Conservation (phyloP, 2,797 vertebrate genomes). For the Gymnocypris eckloni region DNA sequence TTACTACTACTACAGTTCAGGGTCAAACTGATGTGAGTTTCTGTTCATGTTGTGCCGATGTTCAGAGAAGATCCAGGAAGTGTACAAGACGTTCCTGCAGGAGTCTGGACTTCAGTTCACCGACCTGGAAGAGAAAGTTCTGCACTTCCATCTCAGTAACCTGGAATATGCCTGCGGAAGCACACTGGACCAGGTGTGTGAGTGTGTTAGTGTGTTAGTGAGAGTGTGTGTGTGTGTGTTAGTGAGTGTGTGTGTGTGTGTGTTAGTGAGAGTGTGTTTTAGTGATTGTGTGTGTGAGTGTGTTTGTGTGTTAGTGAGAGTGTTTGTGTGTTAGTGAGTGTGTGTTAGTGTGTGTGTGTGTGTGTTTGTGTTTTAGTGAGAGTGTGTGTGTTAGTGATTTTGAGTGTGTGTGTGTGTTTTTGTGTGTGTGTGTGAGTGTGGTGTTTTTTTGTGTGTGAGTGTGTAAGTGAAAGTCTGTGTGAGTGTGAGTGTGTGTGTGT, state of each 20-base stretch:
- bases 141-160: constrained; percentile 98
- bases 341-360: background rate
- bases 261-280: constrained; percentile 73
- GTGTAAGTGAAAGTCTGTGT: too few species aligned
- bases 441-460: too few species aligned
- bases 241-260: constrained; percentile 79
- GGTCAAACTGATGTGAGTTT: background rate
- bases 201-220: constrained; percentile 45
- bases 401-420: too few species aligned
- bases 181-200: constrained; percentile 87
- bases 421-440: too few species aligned
- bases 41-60: constrained; percentile 33
- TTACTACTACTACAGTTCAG: background rate
- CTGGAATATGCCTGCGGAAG: constrained; percentile 96
- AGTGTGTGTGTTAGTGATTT: background rate
- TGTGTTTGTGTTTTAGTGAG: background rate
- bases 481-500: too few species aligned
- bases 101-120: constrained; percentile 96
- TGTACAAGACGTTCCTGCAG: constrained; percentile 93
- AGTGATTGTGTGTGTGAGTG: constrained; percentile 69
- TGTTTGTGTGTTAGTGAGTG: constrained; percentile 76
- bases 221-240: constrained; percentile 74
- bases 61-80: constrained; percentile 94
- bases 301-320: too few species aligned
- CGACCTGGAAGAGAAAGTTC: constrained; percentile 92